phyloP scores from a whole-genome alignment of 2,797 vertebrate species.

The Falco naumanni region DNA sequence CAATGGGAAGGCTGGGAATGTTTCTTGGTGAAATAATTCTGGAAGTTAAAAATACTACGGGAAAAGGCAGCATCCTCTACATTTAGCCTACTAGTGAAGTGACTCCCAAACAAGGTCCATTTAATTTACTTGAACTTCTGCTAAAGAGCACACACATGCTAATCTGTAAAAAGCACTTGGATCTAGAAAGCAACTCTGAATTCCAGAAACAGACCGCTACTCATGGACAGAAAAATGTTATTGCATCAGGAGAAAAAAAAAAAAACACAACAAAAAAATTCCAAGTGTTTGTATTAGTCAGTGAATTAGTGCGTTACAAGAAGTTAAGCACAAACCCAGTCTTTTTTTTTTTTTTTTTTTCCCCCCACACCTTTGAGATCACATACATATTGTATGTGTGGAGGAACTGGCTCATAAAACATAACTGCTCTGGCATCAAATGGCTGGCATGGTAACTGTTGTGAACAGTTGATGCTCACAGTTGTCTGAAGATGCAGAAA shows the following conservation, averaged over 20 bases:
- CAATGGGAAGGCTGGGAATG: background rate
- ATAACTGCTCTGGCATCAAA: background rate
- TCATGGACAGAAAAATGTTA: rapidly evolving
- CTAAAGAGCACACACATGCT: background rate
- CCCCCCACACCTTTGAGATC: background rate
- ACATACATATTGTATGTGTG: rapidly evolving
- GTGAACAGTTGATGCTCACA: background rate
- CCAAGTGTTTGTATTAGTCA: background rate
- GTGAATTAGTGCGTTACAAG: background rate
- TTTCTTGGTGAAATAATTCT: background rate
- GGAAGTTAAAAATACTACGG: background rate
- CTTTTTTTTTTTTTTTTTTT: background rate
- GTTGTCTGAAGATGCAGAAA: background rate
- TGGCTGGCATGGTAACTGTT: background rate
- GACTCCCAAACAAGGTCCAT: background rate
- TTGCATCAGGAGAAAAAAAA: background rate
- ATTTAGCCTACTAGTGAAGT: background rate
- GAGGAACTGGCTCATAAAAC: background rate
- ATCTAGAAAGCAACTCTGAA: background rate
- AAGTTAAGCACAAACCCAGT: background rate
- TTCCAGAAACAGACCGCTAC: background rate
- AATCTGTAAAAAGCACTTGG: background rate
- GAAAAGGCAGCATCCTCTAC: background rate
- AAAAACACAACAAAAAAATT: background rate
- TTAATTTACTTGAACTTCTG: background rate